Percentiles rank a stretch among this genome's conserved stretches.
Conservation (phyloP, 2,113 vertebrate genomes). For the Rhabdornis inornatus region DNA sequence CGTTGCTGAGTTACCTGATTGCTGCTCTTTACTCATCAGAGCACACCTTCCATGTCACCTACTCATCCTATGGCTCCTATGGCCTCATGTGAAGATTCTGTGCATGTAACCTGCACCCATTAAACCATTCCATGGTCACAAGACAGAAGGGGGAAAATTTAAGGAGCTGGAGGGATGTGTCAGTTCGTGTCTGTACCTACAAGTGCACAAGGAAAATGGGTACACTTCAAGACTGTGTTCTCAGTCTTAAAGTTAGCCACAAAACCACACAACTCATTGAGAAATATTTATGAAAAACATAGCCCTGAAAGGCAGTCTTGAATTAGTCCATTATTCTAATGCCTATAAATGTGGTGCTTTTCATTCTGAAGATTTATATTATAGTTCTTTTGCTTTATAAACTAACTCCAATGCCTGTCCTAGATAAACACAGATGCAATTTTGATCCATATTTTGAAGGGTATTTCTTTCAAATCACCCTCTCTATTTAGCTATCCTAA, state of each 20-base stretch:
- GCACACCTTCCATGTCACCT: not conserved
- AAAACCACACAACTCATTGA: not conserved
- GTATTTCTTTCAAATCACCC: conserved; percentile 46
- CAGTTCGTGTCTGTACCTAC: fast-evolving
- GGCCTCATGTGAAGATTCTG: fast-evolving
- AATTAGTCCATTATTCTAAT: not conserved
- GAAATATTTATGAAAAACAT: not conserved
- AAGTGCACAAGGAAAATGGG: not conserved
- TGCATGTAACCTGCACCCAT: not conserved
- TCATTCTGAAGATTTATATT: not conserved
- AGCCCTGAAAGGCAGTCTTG: not conserved
- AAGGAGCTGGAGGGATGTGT: not conserved
- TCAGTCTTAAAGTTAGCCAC: not conserved
- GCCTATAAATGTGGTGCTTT: not conserved
- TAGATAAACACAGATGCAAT: conserved; percentile 18
- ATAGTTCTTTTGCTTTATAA: not conserved
- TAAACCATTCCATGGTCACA: fast-evolving
- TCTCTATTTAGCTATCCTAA: conserved; percentile 67
- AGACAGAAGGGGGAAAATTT: not conserved
- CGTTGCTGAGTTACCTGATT: fast-evolving
- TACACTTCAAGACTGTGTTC: not conserved
- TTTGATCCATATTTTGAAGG: not conserved
- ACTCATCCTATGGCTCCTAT: fast-evolving
- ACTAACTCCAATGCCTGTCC: not conserved
- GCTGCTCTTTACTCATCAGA: not conserved